A percentile compares a stretch with the other conserved stretches of the same genome.
phyloP scores from a whole-genome alignment of 2,113 vertebrate genomes.

The Ailuropoda melanoleuca region DNA sequence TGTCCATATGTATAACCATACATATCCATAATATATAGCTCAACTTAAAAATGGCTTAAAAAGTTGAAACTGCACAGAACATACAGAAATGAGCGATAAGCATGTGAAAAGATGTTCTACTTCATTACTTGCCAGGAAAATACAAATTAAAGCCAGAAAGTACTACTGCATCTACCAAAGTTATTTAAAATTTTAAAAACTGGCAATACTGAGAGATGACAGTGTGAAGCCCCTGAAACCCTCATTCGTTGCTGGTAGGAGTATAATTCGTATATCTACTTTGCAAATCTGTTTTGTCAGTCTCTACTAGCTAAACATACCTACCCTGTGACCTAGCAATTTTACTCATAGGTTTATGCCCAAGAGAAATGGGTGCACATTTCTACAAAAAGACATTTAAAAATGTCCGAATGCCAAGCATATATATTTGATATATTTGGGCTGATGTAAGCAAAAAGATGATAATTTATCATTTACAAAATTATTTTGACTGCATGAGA shows the following conservation, averaged over 20 bases:
- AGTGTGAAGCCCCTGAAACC: neutral
- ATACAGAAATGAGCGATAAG: neutral
- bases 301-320: neutral
- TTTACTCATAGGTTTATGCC: neutral
- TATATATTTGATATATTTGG: neutral
- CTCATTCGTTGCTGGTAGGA: neutral
- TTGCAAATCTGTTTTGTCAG: neutral
- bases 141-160: conserved; percentile 18
- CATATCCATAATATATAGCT: neutral
- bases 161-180: neutral
- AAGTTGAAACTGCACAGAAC: neutral
- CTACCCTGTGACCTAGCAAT: neutral
- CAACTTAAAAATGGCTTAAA: neutral
- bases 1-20: neutral
- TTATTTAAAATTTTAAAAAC: neutral
- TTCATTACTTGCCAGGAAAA: conserved; percentile 1
- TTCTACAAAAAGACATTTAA: neutral
- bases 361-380: neutral
- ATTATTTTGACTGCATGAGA: neutral
- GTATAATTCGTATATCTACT: neutral
- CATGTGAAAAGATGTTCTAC: neutral
- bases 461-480: neutral
- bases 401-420: neutral
- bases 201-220: neutral
- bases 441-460: neutral